These are phyloP conservation scores for Aplodontia rufa DNA, from an alignment of 2,113 vertebrate species.

Conservation along the genomic window DNA sequence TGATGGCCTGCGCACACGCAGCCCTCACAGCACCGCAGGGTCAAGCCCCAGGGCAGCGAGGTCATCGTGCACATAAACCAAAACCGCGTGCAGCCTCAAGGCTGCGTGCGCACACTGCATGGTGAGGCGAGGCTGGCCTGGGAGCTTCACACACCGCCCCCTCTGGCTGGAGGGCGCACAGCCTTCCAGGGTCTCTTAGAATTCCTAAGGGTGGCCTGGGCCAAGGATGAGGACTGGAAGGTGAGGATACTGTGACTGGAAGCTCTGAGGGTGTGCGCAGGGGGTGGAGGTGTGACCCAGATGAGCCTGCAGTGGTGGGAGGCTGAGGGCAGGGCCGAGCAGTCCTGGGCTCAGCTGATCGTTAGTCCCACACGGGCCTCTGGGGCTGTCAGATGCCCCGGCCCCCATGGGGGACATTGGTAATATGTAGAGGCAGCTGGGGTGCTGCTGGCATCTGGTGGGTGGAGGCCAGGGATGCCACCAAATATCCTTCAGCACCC, in stretches of 20 bases:
- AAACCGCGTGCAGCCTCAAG: neutral
- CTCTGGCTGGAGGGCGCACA: neutral
- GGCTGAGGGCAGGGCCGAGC: no score
- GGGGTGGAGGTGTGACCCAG: neutral
- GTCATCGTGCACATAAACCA: rapidly evolving
- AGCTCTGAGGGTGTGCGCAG: rapidly evolving
- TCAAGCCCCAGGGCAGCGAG: neutral
- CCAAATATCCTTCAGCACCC: rapidly evolving
- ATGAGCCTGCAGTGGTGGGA: neutral
- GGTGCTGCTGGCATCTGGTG: rapidly evolving
- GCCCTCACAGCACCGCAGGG: neutral
- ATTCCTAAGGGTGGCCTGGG: no score
- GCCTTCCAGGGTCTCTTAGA: neutral
- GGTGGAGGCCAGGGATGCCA: neutral
- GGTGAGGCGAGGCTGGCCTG: rapidly evolving
- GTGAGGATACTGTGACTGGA: rapidly evolving
- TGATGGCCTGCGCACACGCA: rapidly evolving
- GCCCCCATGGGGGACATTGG: neutral
- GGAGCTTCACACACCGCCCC: neutral
- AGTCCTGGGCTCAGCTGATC: neutral
- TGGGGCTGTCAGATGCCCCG: no score
- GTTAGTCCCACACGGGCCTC: neutral
- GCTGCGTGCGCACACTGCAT: rapidly evolving
- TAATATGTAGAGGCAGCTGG: neutral
- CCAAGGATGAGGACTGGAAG: neutral